A percentile compares a stretch with the other conserved stretches of the same genome.
Evolutionary conservation across 2,888 invertebrate genomes (phyloP).

Genomic region (Oligia strigilis): DNA sequence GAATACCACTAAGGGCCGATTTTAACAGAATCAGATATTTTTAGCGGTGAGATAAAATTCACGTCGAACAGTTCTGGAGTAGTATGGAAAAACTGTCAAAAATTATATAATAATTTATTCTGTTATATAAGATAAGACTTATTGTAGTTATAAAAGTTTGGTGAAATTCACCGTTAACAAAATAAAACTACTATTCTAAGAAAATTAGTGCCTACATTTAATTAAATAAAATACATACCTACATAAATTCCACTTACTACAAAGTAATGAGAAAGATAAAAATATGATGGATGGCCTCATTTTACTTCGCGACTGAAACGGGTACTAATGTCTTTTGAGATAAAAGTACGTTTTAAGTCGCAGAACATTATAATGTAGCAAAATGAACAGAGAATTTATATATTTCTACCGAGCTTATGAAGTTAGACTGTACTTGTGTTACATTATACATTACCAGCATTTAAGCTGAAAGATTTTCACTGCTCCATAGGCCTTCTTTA

Average conservation of each 20-base stretch:
- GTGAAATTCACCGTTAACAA: neutral
- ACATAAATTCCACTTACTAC: constrained; percentile 16
- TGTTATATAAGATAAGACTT: neutral
- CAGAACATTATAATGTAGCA: constrained; percentile 22
- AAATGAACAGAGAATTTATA: constrained; percentile 20
- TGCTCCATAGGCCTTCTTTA: too few species aligned
- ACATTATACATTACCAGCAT: neutral
- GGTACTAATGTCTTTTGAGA: constrained; percentile 60
- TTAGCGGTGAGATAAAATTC: too few species aligned
- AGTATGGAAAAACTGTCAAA: too few species aligned
- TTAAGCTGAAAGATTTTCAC: neutral
- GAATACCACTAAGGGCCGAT: too few species aligned
- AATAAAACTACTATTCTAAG: neutral
- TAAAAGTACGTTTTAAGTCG: constrained; percentile 49
- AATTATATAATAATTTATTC: too few species aligned
- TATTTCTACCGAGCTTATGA: neutral
- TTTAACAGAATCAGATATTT: too few species aligned
- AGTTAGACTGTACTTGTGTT: neutral
- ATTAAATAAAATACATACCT: constrained; percentile 31
- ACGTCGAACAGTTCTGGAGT: too few species aligned
- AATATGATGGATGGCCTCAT: constrained; percentile 59
- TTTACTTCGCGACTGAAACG: constrained; percentile 34
- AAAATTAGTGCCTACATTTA: constrained; percentile 17
- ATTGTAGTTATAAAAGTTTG: neutral
- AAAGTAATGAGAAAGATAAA: constrained; percentile 58